Evolutionary conservation across 2,113 vertebrate genomes (phyloP).

Genomic region (Oryctolagus cuniculus): mOryCun1.1 NC_091436.1:129793501-129794000

Average conservation of each 20-base stretch:
- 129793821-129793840: background rate
- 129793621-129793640: conserved; percentile 96
- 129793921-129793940: background rate
- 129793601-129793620: conserved; percentile 95
- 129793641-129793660: conserved; percentile 97
- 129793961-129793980: background rate
- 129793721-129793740: conserved; percentile 88
- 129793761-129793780: background rate
- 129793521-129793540: conserved; percentile 95
- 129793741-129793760: conserved; percentile 9
- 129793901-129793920: background rate
- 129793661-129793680: conserved; percentile 86
- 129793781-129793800: background rate
- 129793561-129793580: conserved; percentile 96
- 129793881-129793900: background rate
- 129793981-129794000: background rate
- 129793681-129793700: background rate
- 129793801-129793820: background rate
- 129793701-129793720: conserved; percentile 92
- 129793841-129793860: background rate
- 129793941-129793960: background rate
- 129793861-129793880: background rate
- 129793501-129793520: conserved; percentile 96
- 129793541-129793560: conserved; percentile 96
- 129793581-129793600: conserved; percentile 97